Evolutionary conservation across 2,113 vertebrate species (phyloP).

Genomic region (Callipepla californica): DNA sequence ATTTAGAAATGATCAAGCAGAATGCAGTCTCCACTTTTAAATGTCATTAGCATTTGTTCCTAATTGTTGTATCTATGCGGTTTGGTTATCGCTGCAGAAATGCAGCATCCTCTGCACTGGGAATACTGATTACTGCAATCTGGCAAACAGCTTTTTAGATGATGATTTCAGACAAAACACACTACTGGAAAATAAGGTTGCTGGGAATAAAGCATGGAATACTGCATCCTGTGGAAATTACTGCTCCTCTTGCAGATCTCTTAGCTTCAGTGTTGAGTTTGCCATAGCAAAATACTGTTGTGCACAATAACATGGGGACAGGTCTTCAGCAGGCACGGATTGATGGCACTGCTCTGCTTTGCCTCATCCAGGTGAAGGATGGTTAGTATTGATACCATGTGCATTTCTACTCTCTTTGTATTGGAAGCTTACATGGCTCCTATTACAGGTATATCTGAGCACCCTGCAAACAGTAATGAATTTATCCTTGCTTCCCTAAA

Average conservation of each 20-base stretch:
- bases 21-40: neutral
- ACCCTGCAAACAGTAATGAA: conserved; percentile 43
- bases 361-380: neutral
- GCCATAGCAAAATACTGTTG: neutral
- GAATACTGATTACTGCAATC: neutral
- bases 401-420: rapidly evolving
- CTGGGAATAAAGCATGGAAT: neutral
- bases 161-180: neutral
- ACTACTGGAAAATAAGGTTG: neutral
- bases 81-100: neutral
- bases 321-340: neutral
- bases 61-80: neutral
- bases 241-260: neutral
- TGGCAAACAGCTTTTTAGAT: neutral
- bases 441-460: neutral
- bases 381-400: neutral
- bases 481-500: conserved; percentile 64
- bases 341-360: neutral
- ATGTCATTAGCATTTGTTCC: neutral
- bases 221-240: neutral
- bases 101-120: neutral
- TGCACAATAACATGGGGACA: neutral
- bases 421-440: neutral
- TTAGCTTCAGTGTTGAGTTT: neutral
- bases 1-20: neutral